Conservation (phyloP, 2,888 invertebrate genomes). For the Harpalus rufipes region DNA sequence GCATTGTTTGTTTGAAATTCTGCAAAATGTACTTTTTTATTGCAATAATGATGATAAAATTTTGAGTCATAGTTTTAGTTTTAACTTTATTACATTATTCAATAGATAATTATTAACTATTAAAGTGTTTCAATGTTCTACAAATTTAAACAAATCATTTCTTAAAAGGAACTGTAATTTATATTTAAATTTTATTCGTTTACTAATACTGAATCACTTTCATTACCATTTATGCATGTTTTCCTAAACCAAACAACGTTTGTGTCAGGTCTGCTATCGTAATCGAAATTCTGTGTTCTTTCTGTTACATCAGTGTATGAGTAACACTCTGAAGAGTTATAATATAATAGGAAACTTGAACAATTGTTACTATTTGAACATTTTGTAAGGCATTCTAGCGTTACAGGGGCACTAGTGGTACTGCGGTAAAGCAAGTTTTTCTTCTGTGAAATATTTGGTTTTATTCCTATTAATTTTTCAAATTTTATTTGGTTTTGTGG, state of each 20-base stretch:
- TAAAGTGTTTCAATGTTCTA: too few relatives aligned
- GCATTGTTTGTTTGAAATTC: neutral
- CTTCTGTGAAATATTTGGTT: constrained; percentile 71
- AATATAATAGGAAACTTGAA: constrained; percentile 75
- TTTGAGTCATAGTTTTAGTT: neutral
- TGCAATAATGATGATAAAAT: neutral
- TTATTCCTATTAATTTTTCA: constrained; percentile 75
- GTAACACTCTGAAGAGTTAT: constrained; percentile 74
- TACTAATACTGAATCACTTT: constrained; percentile 6
- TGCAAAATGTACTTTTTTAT: neutral
- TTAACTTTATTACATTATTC: neutral
- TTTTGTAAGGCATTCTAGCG: constrained; percentile 74
- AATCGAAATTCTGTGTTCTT: constrained; percentile 70
- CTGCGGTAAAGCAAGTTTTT: constrained; percentile 71
- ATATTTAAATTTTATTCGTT: neutral
- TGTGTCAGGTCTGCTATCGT: constrained; percentile 77
- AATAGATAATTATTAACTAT: too few relatives aligned
- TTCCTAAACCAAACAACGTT: constrained; percentile 84
- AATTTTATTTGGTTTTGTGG: constrained; percentile 73
- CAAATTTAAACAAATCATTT: neutral
- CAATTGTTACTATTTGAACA: constrained; percentile 74
- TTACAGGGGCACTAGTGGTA: constrained; percentile 72
- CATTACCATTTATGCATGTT: constrained; percentile 81
- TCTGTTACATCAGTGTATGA: constrained; percentile 71
- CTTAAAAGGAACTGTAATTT: neutral